Evolutionary conservation across 2,888 invertebrate genomes (phyloP).

Genomic region (Agrotis exclamationis): DNA sequence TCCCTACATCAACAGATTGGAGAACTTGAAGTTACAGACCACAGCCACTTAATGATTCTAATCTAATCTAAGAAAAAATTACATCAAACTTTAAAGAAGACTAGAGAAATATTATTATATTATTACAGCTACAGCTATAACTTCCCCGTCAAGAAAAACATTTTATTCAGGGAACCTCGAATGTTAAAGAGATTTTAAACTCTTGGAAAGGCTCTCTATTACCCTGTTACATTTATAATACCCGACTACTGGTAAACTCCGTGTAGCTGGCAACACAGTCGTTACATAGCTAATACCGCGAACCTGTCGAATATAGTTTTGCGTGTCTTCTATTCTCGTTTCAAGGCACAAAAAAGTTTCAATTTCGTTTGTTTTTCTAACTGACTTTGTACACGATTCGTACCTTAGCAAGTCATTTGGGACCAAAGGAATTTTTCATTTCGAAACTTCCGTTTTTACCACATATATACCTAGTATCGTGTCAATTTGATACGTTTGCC

Average conservation of each 20-base stretch:
- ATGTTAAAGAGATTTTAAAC: background rate
- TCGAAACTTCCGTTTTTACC: background rate
- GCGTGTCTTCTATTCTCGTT: slow-evolving; percentile 56
- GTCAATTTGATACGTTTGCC: background rate
- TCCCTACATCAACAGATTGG: too few relatives aligned
- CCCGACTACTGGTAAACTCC: slow-evolving; percentile 1
- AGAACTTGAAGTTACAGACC: too few relatives aligned
- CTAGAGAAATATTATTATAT: too few relatives aligned
- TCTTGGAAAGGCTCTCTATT: background rate
- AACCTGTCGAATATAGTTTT: slow-evolving; percentile 50
- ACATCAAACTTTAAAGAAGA: too few relatives aligned
- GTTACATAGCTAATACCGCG: slow-evolving; percentile 36
- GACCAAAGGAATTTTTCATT: slow-evolving; percentile 1
- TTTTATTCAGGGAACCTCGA: background rate
- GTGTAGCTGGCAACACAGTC: slow-evolving; percentile 27
- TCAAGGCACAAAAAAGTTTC: slow-evolving; percentile 44
- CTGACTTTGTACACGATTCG: slow-evolving; percentile 42
- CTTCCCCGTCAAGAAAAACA: background rate
- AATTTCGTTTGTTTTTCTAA: slow-evolving; percentile 60
- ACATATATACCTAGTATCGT: background rate
- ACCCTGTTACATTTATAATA: background rate
- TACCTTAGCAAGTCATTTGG: slow-evolving; percentile 31
- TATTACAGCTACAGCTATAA: too few relatives aligned
- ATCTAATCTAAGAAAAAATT: too few relatives aligned
- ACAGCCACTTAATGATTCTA: too few relatives aligned